Evolutionary conservation across 2,888 invertebrate species (phyloP).

Genomic region (Drosophila affinis): DNA sequence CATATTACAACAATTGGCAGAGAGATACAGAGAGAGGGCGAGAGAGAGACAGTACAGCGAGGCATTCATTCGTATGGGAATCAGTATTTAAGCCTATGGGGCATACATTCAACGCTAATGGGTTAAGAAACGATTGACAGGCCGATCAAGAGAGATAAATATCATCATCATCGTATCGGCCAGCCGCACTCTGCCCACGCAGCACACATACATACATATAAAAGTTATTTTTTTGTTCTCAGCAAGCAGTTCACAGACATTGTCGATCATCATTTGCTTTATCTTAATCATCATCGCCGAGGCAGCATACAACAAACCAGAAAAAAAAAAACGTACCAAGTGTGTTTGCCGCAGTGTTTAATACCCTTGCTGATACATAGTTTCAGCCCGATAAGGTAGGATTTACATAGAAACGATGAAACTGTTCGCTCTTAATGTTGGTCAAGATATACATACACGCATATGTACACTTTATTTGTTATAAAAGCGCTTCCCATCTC

Average conservation of each 20-base stretch:
- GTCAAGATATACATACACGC: too few relatives aligned
- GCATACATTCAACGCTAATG: neutral
- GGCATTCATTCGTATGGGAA: neutral
- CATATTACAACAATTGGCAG: slow-evolving; percentile 25
- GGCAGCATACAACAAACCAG: neutral
- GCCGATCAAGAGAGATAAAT: neutral
- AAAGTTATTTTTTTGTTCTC: neutral
- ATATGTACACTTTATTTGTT: neutral
- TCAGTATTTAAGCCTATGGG: neutral
- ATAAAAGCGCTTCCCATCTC: neutral
- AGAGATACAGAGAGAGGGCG: neutral
- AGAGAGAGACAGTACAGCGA: neutral
- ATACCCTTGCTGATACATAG: neutral
- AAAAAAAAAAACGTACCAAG: neutral
- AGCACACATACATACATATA: neutral
- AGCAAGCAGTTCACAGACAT: neutral
- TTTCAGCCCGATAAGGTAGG: neutral
- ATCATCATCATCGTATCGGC: neutral
- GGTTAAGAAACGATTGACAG: neutral
- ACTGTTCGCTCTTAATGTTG: neutral
- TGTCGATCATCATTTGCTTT: neutral
- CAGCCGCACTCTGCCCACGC: neutral
- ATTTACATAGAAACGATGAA: neutral
- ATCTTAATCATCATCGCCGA: neutral
- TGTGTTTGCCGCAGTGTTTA: neutral